Conservation (phyloP, 2,113 vertebrate species). For the Malaclemys terrapin region DNA sequence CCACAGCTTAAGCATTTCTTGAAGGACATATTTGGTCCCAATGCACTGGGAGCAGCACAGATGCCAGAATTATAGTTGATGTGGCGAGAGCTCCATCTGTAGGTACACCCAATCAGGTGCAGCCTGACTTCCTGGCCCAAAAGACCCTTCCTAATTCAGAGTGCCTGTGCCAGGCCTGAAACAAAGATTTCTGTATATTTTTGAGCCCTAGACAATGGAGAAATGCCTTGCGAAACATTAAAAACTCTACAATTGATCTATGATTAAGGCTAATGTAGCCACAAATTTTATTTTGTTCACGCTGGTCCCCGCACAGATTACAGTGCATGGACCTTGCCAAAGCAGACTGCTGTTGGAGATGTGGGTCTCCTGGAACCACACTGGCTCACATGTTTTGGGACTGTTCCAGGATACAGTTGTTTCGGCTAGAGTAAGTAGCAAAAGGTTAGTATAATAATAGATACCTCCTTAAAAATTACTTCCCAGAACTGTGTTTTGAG, state of each 20-base stretch:
- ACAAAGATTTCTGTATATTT: neutral
- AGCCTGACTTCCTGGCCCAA: neutral
- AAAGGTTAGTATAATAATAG: neutral
- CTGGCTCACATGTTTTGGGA: neutral
- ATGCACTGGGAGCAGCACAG: neutral
- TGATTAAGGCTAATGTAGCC: neutral
- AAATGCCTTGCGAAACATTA: neutral
- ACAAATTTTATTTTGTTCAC: neutral
- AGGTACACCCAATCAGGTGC: neutral
- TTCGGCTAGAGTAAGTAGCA: neutral
- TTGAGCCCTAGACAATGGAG: neutral
- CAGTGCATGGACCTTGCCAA: neutral
- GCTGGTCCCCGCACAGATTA: neutral
- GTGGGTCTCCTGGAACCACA: neutral
- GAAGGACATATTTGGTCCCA: neutral
- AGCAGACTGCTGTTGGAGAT: neutral
- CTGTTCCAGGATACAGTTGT: neutral
- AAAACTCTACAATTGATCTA: neutral
- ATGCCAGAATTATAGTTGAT: neutral
- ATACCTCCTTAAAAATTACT: neutral
- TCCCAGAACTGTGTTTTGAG: neutral
- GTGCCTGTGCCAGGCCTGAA: neutral
- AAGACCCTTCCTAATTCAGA: neutral
- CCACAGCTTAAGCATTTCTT: neutral
- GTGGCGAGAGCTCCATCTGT: neutral